Conservation (phyloP, 2,797 vertebrate species). For the Rhinatrema bivittatum region DNA sequence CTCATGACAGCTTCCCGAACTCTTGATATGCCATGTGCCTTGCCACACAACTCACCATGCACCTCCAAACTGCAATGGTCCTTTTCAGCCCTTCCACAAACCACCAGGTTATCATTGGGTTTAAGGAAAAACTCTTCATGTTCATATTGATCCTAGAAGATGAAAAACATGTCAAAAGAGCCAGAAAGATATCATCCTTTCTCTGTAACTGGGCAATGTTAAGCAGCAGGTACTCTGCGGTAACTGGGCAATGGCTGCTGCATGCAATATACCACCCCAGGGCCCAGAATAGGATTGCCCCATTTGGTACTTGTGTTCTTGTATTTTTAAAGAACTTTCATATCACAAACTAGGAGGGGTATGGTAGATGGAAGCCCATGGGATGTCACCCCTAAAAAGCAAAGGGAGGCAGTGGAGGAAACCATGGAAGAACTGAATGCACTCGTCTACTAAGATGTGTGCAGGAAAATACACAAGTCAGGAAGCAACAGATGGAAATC, state of each 20-base stretch:
- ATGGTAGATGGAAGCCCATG: too few relatives aligned
- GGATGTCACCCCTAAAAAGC: too few relatives aligned
- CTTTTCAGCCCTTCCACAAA: slow-evolving; percentile 80
- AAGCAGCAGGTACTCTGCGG: not conserved
- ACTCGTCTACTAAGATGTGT: too few relatives aligned
- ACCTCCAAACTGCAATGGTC: slow-evolving; percentile 90
- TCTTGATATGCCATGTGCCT: too few relatives aligned
- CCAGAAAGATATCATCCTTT: not conserved
- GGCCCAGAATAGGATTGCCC: not conserved
- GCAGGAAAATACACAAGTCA: too few relatives aligned
- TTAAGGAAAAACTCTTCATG: slow-evolving; percentile 90
- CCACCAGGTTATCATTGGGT: slow-evolving; percentile 80
- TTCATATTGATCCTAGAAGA: slow-evolving; percentile 85
- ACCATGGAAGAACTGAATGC: too few relatives aligned
- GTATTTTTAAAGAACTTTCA: not conserved
- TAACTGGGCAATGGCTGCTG: not conserved
- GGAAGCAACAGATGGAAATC: too few relatives aligned
- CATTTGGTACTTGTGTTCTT: not conserved
- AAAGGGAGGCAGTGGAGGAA: too few relatives aligned
- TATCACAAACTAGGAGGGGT: too few relatives aligned
- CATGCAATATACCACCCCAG: not conserved
- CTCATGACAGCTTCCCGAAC: too few relatives aligned
- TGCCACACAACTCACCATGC: slow-evolving; percentile 67
- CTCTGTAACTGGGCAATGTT: not conserved
- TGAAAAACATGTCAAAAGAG: not conserved